Conservation (phyloP, 2,888 invertebrate genomes). For the Laspeyria flexula region DNA sequence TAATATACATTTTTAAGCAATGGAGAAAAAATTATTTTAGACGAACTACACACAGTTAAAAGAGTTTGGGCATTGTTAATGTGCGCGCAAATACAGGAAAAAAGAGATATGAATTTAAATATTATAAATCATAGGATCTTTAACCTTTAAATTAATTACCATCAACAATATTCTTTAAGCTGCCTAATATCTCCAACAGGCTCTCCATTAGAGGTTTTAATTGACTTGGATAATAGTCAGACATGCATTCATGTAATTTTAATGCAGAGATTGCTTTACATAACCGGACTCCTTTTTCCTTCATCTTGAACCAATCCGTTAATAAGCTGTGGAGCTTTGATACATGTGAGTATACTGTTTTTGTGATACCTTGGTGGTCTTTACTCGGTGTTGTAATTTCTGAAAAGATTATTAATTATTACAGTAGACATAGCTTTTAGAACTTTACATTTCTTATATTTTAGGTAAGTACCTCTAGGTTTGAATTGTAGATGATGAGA, state of each 20-base stretch:
- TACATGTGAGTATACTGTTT: constrained; percentile 72
- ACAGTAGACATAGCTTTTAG: too few relatives aligned
- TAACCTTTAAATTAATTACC: constrained; percentile 55
- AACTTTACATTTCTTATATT: too few relatives aligned
- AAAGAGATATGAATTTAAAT: too few relatives aligned
- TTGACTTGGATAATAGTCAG: constrained; percentile 69
- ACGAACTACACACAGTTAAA: too few relatives aligned
- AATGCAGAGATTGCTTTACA: constrained; percentile 63
- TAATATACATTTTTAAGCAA: too few relatives aligned
- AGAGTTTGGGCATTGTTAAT: too few relatives aligned
- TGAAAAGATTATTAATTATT: constrained; percentile 49
- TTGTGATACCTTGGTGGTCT: constrained; percentile 67
- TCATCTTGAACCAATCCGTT: constrained; percentile 66
- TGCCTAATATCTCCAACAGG: constrained; percentile 58
- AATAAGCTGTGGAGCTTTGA: constrained; percentile 64
- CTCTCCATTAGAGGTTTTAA: constrained; percentile 61
- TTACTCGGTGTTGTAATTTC: constrained; percentile 68
- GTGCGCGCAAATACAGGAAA: too few relatives aligned
- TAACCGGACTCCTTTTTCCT: constrained; percentile 65
- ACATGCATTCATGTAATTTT: constrained; percentile 67
- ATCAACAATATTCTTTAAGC: constrained; percentile 61
- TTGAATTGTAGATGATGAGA: constrained; percentile 50
- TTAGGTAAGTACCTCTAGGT: constrained; percentile 57
- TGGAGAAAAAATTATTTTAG: too few relatives aligned
- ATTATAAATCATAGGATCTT: too few relatives aligned